Percentiles rank a stretch among this genome's conserved stretches.
Evolutionary conservation across 2,888 invertebrate species (phyloP).

Genomic region (Drosophila robusta): DNA sequence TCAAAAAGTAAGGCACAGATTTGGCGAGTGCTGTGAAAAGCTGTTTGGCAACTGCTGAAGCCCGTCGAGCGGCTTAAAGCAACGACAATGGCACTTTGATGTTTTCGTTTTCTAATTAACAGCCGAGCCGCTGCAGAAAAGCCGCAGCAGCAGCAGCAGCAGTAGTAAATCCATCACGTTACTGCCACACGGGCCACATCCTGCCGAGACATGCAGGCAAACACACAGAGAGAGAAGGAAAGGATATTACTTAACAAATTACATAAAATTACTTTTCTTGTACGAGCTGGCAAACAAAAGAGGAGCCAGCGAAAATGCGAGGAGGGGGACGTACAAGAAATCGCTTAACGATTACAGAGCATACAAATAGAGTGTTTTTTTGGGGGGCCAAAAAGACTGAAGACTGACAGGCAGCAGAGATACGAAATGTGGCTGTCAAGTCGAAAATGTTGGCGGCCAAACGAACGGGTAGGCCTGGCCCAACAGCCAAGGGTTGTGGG

Average conservation of each 20-base stretch:
- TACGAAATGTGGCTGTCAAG: slow-evolving; percentile 64
- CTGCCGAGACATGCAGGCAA: slow-evolving; percentile 69
- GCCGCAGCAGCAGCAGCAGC: slow-evolving; percentile 24
- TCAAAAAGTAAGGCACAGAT: neutral
- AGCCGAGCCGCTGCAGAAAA: slow-evolving; percentile 18
- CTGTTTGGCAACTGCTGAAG: slow-evolving; percentile 16
- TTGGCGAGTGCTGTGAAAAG: slow-evolving; percentile 12
- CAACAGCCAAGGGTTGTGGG: slow-evolving; percentile 14
- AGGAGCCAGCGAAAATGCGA: neutral
- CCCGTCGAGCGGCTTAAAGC: slow-evolving; percentile 48
- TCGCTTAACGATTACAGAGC: slow-evolving; percentile 73
- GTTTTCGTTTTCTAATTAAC: slow-evolving; percentile 67
- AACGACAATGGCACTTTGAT: slow-evolving; percentile 57
- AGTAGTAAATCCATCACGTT: slow-evolving; percentile 58
- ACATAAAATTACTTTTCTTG: slow-evolving; percentile 80
- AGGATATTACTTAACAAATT: slow-evolving; percentile 80
- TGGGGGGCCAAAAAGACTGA: neutral
- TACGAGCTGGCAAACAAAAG: slow-evolving; percentile 58
- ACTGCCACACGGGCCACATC: slow-evolving; percentile 48
- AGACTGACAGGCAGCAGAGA: slow-evolving; percentile 29
- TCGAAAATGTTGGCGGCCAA: slow-evolving; percentile 64
- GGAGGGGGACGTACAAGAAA: slow-evolving; percentile 46
- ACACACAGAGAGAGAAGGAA: slow-evolving; percentile 41
- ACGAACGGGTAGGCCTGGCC: slow-evolving; percentile 19
- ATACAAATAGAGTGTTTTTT: slow-evolving; percentile 45